A percentile compares a stretch with the other conserved stretches of the same genome.
phyloP scores from a whole-genome alignment of 53 echinoderm and acorn worm genomes.

The Hippasteria phrygiana region DNA sequence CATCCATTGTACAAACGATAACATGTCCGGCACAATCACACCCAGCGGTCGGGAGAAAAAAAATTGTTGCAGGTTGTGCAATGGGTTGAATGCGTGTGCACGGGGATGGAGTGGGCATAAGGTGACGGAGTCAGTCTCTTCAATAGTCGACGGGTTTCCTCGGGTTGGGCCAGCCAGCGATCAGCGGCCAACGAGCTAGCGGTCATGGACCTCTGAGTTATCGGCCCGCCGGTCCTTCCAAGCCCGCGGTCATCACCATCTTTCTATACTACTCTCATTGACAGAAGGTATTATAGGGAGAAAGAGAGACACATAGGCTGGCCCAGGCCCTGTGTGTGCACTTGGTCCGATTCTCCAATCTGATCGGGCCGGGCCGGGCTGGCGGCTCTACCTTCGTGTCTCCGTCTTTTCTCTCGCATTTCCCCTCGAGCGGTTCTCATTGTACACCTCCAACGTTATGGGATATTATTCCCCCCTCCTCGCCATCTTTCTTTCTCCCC shows the following conservation, averaged over 20 bases:
- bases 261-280: neutral
- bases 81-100: neutral
- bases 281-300: neutral
- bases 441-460: constrained; percentile 63
- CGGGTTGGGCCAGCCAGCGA: neutral
- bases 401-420: constrained; percentile 22
- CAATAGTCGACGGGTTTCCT: neutral
- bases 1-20: neutral
- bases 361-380: constrained; percentile 15
- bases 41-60: neutral
- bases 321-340: constrained; percentile 31
- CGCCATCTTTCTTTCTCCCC: neutral
- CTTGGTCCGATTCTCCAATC: constrained; percentile 44
- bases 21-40: neutral
- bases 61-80: neutral
- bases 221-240: constrained; percentile 23
- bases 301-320: neutral
- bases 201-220: constrained; percentile 51
- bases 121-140: constrained; percentile 32
- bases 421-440: constrained; percentile 53
- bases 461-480: constrained; percentile 37
- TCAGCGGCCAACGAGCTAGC: constrained; percentile 59
- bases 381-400: constrained; percentile 13
- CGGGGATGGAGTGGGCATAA: constrained; percentile 7
- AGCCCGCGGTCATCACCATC: constrained; percentile 40